These are phyloP conservation scores for Leucoraja erinaceus DNA, from an alignment of 2,113 vertebrate species.

Conservation along the genomic window DNA sequence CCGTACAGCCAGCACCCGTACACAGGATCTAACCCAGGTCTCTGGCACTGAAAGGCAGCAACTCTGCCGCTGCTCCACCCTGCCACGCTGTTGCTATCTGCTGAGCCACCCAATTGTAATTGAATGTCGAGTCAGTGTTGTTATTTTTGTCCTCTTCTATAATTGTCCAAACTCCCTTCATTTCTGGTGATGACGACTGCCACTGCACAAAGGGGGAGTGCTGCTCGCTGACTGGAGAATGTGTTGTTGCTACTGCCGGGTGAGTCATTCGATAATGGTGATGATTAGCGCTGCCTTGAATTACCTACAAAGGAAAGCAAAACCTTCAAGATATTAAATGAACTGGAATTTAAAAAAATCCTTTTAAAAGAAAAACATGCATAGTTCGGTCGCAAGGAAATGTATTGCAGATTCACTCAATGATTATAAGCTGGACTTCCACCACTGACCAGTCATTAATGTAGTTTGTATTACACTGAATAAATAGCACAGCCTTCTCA, in stretches of 20 bases:
- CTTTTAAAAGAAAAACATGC: neutral
- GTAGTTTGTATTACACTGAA: neutral
- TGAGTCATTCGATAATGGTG: neutral
- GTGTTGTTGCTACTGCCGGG: neutral
- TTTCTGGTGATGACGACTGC: neutral
- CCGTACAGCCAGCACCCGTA: too few relatives aligned
- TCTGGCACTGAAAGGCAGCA: too few relatives aligned
- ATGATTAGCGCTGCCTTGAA: neutral
- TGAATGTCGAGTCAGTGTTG: neutral
- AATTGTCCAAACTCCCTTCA: neutral
- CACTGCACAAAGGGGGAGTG: neutral
- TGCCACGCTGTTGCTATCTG: too few relatives aligned
- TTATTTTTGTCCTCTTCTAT: constrained; percentile 17
- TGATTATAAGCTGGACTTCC: neutral
- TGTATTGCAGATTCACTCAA: neutral
- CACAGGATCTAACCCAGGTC: too few relatives aligned
- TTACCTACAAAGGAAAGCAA: neutral
- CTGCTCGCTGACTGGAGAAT: neutral
- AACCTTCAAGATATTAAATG: constrained; percentile 7
- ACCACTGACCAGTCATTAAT: neutral
- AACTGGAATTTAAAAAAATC: neutral
- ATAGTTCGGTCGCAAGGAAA: neutral
- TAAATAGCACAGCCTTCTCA: neutral
- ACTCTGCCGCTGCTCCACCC: too few relatives aligned
- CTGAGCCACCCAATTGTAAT: neutral